phyloP scores from a whole-genome alignment of 2,888 invertebrate genomes.

The Orchestes rusci region DNA sequence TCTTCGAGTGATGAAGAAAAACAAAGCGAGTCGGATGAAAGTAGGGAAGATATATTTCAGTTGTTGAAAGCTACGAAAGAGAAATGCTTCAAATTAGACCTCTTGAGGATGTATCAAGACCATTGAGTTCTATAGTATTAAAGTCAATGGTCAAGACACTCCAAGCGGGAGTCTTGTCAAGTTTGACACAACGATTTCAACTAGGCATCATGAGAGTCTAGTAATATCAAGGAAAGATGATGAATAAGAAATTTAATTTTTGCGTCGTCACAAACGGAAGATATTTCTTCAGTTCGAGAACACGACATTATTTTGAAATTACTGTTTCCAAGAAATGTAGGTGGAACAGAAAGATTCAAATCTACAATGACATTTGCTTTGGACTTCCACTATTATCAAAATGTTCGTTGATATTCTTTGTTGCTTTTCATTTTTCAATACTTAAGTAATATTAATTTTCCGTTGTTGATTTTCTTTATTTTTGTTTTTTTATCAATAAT shows the following conservation, averaged over 20 bases:
- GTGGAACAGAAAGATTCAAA: slow-evolving; percentile 12
- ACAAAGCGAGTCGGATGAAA: neutral
- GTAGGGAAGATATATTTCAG: slow-evolving; percentile 9
- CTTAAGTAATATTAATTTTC: too few relatives aligned
- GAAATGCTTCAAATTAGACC: slow-evolving; percentile 13
- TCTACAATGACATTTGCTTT: slow-evolving; percentile 12
- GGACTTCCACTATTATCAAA: slow-evolving; percentile 12
- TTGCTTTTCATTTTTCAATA: slow-evolving; percentile 3
- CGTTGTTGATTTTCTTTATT: neutral
- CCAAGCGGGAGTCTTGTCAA: slow-evolving; percentile 7
- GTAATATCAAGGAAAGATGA: neutral
- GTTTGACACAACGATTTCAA: neutral
- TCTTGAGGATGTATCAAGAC: slow-evolving; percentile 13
- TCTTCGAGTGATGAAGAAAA: too few relatives aligned
- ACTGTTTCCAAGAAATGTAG: slow-evolving; percentile 10
- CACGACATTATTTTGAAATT: slow-evolving; percentile 14
- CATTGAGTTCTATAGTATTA: too few relatives aligned
- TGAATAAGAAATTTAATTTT: slow-evolving; percentile 12
- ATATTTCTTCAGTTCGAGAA: slow-evolving; percentile 11
- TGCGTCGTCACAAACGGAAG: slow-evolving; percentile 8
- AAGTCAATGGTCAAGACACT: slow-evolving; percentile 7
- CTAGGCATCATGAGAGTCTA: neutral
- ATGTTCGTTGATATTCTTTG: slow-evolving; percentile 9
- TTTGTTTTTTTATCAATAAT: too few relatives aligned
- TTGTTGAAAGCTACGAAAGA: slow-evolving; percentile 13